These are phyloP conservation scores for Drosophila pseudotalamancana DNA, from an alignment of 2,888 invertebrate species.

Conservation along the genomic window DNA sequence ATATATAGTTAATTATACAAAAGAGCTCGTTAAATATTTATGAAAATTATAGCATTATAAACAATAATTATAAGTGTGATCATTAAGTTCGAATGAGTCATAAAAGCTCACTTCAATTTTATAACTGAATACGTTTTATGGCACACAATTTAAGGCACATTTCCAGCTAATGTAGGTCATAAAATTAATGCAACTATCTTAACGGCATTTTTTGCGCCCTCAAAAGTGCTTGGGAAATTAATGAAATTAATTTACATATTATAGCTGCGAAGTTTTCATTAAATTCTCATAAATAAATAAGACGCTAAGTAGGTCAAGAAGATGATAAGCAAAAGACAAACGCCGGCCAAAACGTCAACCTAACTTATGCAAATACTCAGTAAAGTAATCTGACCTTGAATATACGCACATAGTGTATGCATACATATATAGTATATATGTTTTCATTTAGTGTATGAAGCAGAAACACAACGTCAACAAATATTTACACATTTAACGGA, in stretches of 20 bases:
- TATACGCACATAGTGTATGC: slow-evolving; percentile 15
- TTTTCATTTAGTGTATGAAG: slow-evolving; percentile 5
- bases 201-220: not conserved
- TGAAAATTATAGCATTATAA: slow-evolving; percentile 18
- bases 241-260: slow-evolving; percentile 58
- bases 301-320: slow-evolving; percentile 54
- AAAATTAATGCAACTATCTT: slow-evolving; percentile 1
- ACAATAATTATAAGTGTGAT: too few species aligned
- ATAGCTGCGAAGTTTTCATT: slow-evolving; percentile 41
- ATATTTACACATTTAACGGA: slow-evolving; percentile 67
- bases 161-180: not conserved
- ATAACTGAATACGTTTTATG: slow-evolving; percentile 9
- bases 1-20: slow-evolving; percentile 17
- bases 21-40: slow-evolving; percentile 14
- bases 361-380: slow-evolving; percentile 47
- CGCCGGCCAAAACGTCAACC: slow-evolving; percentile 31
- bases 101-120: slow-evolving; percentile 1
- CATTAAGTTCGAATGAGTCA: not conserved
- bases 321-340: slow-evolving; percentile 21
- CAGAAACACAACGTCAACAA: slow-evolving; percentile 27
- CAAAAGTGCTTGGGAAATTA: slow-evolving; percentile 39
- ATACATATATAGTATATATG: slow-evolving; percentile 15
- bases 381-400: slow-evolving; percentile 37
- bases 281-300: slow-evolving; percentile 60
- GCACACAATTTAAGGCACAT: not conserved